Percentiles rank a stretch among this genome's conserved stretches.
These are phyloP conservation scores for Trachythela sp. DNA, from an alignment of 64 coral and sea anemone species.

Conservation along the genomic window DNA sequence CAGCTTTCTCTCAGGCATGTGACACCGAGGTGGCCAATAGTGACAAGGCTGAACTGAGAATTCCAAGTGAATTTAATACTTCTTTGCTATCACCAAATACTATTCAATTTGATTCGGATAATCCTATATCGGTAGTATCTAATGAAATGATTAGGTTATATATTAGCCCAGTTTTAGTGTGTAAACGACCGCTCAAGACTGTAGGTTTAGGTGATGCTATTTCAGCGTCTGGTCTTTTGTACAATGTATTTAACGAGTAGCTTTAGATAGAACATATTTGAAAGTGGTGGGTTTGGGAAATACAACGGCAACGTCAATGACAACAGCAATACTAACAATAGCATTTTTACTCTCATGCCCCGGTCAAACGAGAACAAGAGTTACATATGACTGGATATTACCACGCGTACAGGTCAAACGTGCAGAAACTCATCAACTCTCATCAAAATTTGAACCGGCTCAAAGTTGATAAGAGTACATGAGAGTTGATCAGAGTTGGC, in stretches of 20 bases:
- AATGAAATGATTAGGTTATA: background rate
- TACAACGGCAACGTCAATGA: no score
- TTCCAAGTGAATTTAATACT: background rate
- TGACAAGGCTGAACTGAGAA: constrained; percentile 1
- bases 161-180: background rate
- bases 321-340: no score
- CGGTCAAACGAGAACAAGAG: no score
- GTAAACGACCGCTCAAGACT: constrained; percentile 19
- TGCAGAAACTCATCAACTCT: no score
- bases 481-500: no score
- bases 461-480: no score
- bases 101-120: background rate
- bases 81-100: background rate
- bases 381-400: no score
- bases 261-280: background rate
- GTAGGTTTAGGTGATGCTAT: constrained; percentile 16
- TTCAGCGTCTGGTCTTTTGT: background rate
- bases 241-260: background rate
- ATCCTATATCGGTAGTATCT: background rate
- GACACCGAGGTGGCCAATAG: background rate
- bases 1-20: constrained; percentile 10
- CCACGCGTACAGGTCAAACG: no score
- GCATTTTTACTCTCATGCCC: no score
- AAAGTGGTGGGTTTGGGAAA: no score
- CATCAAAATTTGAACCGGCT: no score